Base-by-base conservation (phyloP, 2,888 invertebrate genomes). In the Pseudococcus longispinus region DNA sequence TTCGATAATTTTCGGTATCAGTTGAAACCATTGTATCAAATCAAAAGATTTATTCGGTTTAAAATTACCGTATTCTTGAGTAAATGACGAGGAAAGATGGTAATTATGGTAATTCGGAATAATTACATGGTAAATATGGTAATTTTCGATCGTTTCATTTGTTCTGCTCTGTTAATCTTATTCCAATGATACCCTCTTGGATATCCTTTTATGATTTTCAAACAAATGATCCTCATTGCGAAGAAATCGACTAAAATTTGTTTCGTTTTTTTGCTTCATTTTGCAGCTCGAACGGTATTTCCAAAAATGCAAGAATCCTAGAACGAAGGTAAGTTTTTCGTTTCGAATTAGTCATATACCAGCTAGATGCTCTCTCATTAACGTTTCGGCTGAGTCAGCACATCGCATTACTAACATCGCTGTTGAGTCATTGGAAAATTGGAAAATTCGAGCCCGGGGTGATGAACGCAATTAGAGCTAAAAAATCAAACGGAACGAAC, bases 271-370 rank as follows among this genome's bases (percentile, higher is more conserved):
- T 23, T 23, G 0, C n/a, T 5, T 88, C 88, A 88, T 90, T 90
- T 89, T 90, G 37, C 83, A 87, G 93, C 92, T 97, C 92, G 98
- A 98, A 93, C 95, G 97, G 91, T 98, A 98, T 92, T 98, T 98
- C 93, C 96, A 96, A 92, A 94, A 96, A 91, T 93, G 97, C 92
- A 97, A 97, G 93, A 97, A 96, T 91, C 96, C 96, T 90, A 90
- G 20, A 88, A 91, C 65, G 29, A 85, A 85, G 70, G 85, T 70
- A 37, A 85, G 65, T 70, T 29, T 29, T 18, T 70, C 18, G 2
- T 70, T 70, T 70, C 18, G 29, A 70, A 70, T 70, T 70, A 70
- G 29, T 70, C 70, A 70, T 60, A 60, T 23, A 60, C 60, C 23
- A 60, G 60, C 23, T 8, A 60, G 60, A 0, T 60, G 23, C 23